Evolutionary conservation across 2,113 vertebrate genomes (phyloP).

Genomic region (Psettodes erumei): DNA sequence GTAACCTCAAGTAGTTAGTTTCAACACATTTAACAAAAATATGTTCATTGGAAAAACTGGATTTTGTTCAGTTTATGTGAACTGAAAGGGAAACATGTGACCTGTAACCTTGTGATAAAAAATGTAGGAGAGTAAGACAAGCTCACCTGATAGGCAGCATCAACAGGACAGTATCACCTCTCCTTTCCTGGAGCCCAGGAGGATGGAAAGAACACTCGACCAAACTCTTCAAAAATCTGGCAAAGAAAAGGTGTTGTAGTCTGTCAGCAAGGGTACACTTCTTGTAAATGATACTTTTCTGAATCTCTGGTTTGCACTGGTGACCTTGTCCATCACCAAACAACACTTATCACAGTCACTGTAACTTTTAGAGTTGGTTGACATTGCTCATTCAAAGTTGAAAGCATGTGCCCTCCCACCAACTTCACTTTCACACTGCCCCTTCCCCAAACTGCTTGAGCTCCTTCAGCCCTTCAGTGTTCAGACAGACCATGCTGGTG

Average conservation of each 20-base stretch:
- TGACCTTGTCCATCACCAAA: not conserved
- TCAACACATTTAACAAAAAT: not conserved
- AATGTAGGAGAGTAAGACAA: not conserved
- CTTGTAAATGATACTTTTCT: not conserved
- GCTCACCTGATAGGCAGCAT: slow-evolving; percentile 1
- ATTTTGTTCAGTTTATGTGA: not conserved
- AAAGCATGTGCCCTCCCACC: not conserved
- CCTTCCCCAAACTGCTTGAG: not conserved
- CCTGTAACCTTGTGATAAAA: not conserved
- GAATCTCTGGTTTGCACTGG: not conserved
- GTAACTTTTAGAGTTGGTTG: not conserved
- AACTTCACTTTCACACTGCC: not conserved
- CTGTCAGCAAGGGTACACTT: not conserved
- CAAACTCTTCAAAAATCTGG: not conserved
- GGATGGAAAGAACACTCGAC: not conserved
- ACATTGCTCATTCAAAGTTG: not conserved
- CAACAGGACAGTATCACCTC: not conserved
- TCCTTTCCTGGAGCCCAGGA: not conserved
- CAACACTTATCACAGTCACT: not conserved
- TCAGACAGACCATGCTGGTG: not conserved
- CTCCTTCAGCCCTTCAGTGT: not conserved
- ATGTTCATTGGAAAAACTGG: not conserved
- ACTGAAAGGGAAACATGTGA: not conserved
- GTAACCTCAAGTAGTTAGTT: not conserved
- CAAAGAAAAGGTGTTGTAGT: not conserved